Conservation (phyloP, 2,113 vertebrate species). For the Phoxinus phoxinus region DNA sequence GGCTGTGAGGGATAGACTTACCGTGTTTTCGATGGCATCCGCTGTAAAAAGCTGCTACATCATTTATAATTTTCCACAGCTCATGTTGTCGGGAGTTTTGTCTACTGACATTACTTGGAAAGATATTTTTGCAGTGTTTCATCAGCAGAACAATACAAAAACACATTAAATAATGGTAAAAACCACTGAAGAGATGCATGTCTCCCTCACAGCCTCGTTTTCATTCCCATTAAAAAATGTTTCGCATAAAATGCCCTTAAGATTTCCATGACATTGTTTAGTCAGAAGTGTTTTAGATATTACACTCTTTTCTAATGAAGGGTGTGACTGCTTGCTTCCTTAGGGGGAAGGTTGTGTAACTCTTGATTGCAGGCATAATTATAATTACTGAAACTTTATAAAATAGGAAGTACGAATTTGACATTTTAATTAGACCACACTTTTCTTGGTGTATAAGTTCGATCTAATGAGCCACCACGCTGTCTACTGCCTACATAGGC, state of each 20-base stretch:
- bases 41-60: too few species aligned
- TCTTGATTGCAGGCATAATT: slow-evolving; percentile 28
- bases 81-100: too few species aligned
- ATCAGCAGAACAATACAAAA: too few species aligned
- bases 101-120: too few species aligned
- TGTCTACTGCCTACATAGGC: slow-evolving; percentile 9
- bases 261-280: slow-evolving; percentile 1
- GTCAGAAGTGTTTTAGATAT: slow-evolving; percentile 2
- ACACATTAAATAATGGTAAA: too few species aligned
- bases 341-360: not conserved
- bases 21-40: too few species aligned
- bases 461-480: slow-evolving; percentile 1
- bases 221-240: too few species aligned
- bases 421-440: slow-evolving; percentile 23
- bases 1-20: too few species aligned
- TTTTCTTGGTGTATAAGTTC: not conserved
- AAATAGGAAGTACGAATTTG: not conserved
- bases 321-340: not conserved
- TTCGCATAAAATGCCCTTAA: not conserved
- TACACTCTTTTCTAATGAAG: not conserved
- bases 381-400: not conserved
- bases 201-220: too few species aligned
- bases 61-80: too few species aligned
- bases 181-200: too few species aligned
- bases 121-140: too few species aligned